Evolutionary conservation across 2,797 vertebrate genomes (phyloP).

Genomic region (Typhlichthys eigenmanni): DNA sequence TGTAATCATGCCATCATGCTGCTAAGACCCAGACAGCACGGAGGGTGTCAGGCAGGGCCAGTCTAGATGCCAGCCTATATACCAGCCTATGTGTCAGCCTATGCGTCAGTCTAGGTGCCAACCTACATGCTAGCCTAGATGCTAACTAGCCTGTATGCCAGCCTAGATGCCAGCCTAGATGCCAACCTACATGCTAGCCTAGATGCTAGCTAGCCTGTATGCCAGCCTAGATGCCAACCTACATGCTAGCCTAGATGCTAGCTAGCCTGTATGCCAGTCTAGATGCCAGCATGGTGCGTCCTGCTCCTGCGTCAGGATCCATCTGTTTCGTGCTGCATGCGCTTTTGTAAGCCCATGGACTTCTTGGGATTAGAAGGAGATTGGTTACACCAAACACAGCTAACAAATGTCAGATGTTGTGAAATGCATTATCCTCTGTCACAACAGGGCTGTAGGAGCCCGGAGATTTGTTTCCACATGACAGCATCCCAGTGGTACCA

Average conservation of each 20-base stretch:
- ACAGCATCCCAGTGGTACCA: conserved; percentile 59
- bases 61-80: neutral
- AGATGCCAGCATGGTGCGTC: conserved; percentile 4
- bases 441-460: conserved; percentile 67
- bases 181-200: neutral
- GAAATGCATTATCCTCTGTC: conserved; percentile 74
- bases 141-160: too few species aligned
- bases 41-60: conserved; percentile 12
- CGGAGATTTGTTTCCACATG: conserved; percentile 67
- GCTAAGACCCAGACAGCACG: neutral
- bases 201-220: too few species aligned
- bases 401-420: conserved; percentile 78
- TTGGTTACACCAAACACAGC: conserved; percentile 68
- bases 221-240: too few species aligned
- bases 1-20: neutral
- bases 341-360: conserved; percentile 51
- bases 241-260: too few species aligned
- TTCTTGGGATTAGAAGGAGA: conserved; percentile 65
- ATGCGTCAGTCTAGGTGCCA: too few species aligned
- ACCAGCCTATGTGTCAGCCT: too few species aligned
- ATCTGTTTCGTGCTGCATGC: conserved; percentile 56
- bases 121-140: too few species aligned
- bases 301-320: conserved; percentile 54
- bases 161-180: too few species aligned
- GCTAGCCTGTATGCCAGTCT: too few species aligned